Base-by-base conservation (phyloP, 2,888 invertebrate genomes). In the Dermolepida albohirtum region DNA sequence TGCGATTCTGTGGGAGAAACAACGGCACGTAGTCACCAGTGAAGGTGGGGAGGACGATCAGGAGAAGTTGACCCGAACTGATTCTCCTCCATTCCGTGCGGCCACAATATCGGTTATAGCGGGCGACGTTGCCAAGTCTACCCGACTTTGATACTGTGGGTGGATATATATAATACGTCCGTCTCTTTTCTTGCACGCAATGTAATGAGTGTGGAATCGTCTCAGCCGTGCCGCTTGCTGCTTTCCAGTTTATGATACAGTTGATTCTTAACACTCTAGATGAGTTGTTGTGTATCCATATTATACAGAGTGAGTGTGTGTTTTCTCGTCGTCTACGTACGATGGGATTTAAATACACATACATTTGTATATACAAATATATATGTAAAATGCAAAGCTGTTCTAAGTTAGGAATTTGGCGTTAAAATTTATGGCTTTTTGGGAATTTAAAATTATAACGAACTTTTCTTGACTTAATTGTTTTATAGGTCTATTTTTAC, bases 161-260 rank as follows among this genome's bases (percentile, higher is more conserved):
- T 82, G 82, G 82, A 80, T 52, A 14, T 52, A 16, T 52, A 34
- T 52, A 34, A 52, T 52, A 52, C 17, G 16, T 49, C 40, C 41
- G 40, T 51, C 55, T 68, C 63, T 67, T 59, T 67, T 40, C 59
- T 52, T 54, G 64, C 69, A 66, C 86, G 85, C 85, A 85, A 82
- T 85, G 84, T 83, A 81, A 83, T 84, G 83, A 84, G 85, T 84
- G 83, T 84, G 83, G 86, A 86, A 84, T 78, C 82, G 86, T 86
- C 86, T 85, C 88, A 70, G 85, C 79, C 73, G 84, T 85, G 66
- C 86, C 82, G 73, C 84, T 89, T 71, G 94, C 89, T 72, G 96
- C 92, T 82, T 95, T 95, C 96, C 97, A 97, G 83, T 94, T 95
- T 55, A 34, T 40, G 55, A 55, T 55, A 83, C 84, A 85, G 84